Conservation (phyloP, 2,113 vertebrate genomes). For the Percina caprodes region DNA sequence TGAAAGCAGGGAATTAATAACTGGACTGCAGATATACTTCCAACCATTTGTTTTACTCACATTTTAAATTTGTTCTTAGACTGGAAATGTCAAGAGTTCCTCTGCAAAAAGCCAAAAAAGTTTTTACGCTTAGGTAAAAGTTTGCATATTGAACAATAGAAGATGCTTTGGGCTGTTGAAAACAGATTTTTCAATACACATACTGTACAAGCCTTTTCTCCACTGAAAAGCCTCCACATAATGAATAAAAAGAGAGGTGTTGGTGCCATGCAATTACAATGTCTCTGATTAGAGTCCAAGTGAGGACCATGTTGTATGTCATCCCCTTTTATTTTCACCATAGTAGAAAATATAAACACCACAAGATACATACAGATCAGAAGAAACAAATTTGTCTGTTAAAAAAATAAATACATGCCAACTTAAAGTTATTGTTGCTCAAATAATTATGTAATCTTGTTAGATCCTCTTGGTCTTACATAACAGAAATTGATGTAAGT, state of each 20-base stretch:
- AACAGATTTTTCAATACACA: not conserved
- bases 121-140: not conserved
- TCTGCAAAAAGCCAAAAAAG: not conserved
- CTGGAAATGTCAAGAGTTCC: not conserved
- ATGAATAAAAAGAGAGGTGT: not conserved
- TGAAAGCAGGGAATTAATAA: constrained; percentile 14
- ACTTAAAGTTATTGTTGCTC: not conserved
- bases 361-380: not conserved
- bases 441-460: not conserved
- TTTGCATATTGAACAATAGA: not conserved
- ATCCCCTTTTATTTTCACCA: not conserved
- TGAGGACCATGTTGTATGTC: not conserved
- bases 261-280: not conserved
- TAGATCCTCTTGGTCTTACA: not conserved
- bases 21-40: constrained; percentile 6
- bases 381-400: not conserved
- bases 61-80: not conserved
- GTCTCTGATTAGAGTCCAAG: not conserved
- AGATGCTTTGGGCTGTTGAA: not conserved
- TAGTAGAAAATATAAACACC: not conserved
- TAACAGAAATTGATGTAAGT: not conserved
- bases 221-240: not conserved
- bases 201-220: not conserved
- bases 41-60: constrained; percentile 4
- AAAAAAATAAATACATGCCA: not conserved